Evolutionary conservation across 2,797 vertebrate species (phyloP).

Genomic region (Staurois parvus): DNA sequence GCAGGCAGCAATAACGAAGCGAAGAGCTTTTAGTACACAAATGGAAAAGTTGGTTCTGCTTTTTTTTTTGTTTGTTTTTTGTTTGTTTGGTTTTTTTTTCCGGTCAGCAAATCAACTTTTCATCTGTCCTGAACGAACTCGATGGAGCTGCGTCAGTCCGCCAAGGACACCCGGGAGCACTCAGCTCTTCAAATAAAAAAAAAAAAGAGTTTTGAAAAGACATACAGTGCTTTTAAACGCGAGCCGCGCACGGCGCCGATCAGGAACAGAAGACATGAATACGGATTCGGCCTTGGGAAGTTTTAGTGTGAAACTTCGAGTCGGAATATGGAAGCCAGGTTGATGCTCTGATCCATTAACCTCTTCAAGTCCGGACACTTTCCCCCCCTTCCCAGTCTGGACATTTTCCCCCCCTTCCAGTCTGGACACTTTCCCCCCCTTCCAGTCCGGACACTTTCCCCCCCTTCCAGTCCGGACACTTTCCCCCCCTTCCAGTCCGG

Average conservation of each 20-base stretch:
- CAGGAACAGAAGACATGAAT: slow-evolving; percentile 22
- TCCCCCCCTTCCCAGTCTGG: too few relatives aligned
- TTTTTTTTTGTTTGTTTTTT: slow-evolving; percentile 1
- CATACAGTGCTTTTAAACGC: background rate
- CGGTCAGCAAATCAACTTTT: background rate
- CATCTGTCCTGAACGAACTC: background rate
- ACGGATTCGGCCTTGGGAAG: slow-evolving; percentile 32
- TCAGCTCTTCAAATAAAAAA: background rate
- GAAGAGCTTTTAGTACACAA: background rate
- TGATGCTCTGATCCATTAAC: background rate
- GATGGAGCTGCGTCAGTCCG: background rate
- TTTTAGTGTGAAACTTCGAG: background rate
- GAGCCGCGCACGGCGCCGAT: slow-evolving; percentile 10
- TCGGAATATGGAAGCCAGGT: background rate
- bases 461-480: too few relatives aligned
- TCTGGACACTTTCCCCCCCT: too few relatives aligned
- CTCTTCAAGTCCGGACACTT: too few relatives aligned
- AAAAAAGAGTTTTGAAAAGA: background rate
- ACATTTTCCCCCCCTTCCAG: too few relatives aligned
- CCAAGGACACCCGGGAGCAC: slow-evolving; percentile 31
- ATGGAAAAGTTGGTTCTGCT: background rate
- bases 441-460: too few relatives aligned
- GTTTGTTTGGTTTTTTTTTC: too few relatives aligned
- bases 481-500: too few relatives aligned
- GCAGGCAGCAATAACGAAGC: slow-evolving; percentile 19